Evolutionary conservation across 2,113 vertebrate species (phyloP).

Genomic region (Vombatus ursinus): DNA sequence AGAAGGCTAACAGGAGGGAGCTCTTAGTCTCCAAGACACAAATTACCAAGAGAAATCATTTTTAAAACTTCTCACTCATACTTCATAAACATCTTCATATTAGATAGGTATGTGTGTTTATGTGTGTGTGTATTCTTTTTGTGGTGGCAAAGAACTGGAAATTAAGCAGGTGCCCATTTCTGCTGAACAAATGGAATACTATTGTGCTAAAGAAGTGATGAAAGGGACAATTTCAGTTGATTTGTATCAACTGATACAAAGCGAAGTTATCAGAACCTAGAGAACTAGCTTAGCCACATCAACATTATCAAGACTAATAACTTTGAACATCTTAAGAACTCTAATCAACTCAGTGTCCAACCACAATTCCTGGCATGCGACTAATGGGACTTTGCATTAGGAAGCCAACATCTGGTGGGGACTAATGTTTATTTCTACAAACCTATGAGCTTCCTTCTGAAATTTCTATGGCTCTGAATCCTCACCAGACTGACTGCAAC

Average conservation of each 20-base stretch:
- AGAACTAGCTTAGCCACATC: neutral
- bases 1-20: no score
- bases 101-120: neutral
- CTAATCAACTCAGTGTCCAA: neutral
- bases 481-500: neutral
- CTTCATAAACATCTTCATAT: neutral
- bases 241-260: neutral
- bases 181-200: neutral
- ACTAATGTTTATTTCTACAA: neutral
- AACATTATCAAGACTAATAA: neutral
- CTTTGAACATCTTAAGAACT: neutral
- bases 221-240: neutral
- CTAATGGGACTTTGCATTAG: neutral
- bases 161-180: neutral
- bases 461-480: neutral
- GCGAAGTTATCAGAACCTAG: neutral
- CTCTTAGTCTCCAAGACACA: no score
- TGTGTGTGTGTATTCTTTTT: neutral
- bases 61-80: neutral
- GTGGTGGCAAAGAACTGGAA: neutral
- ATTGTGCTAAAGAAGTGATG: neutral
- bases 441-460: neutral
- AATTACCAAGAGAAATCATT: no score
- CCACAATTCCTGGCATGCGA: neutral
- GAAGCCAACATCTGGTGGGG: neutral